These are phyloP conservation scores for Asarcornis scutulata DNA, from an alignment of 2,113 vertebrate genomes.

Conservation along the genomic window DNA sequence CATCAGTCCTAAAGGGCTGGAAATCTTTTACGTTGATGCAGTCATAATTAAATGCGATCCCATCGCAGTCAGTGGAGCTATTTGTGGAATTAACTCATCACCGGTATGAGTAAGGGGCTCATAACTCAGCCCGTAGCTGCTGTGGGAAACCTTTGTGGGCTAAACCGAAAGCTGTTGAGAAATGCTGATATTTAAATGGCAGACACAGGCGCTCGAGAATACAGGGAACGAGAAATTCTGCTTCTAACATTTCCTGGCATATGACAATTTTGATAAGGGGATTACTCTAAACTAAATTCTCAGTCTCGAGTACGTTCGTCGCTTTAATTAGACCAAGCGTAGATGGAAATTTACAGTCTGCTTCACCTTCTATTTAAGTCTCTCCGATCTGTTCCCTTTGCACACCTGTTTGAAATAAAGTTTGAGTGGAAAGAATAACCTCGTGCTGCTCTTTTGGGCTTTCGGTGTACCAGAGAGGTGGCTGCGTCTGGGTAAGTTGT, in stretches of 20 bases:
- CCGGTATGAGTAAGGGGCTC: constrained; percentile 31
- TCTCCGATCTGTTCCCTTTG: constrained; percentile 26
- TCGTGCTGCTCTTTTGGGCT: not conserved
- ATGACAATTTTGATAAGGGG: constrained; percentile 63
- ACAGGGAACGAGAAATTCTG: constrained; percentile 19
- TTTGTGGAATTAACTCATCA: constrained; percentile 49
- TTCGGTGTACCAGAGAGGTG: not conserved
- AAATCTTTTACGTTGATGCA: constrained; percentile 14
- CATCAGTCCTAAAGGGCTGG: not conserved
- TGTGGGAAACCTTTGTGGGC: constrained; percentile 55
- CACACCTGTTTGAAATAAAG: constrained; percentile 59
- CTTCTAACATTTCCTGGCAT: constrained; percentile 61
- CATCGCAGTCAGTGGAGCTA: not conserved
- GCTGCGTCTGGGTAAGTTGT: not conserved
- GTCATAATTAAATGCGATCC: constrained; percentile 56
- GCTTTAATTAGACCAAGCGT: constrained; percentile 47
- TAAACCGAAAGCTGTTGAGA: constrained; percentile 56
- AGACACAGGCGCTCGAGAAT: constrained; percentile 10
- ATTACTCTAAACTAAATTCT: constrained; percentile 68
- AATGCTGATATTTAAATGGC: constrained; percentile 64
- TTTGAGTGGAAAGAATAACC: constrained; percentile 43
- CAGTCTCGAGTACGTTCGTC: constrained; percentile 23
- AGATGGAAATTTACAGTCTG: constrained; percentile 62
- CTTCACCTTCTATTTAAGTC: constrained; percentile 62
- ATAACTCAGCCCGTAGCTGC: constrained; percentile 19